Evolutionary conservation across 2,888 invertebrate genomes (phyloP).

Genomic region (Metallyticus violacea): DNA sequence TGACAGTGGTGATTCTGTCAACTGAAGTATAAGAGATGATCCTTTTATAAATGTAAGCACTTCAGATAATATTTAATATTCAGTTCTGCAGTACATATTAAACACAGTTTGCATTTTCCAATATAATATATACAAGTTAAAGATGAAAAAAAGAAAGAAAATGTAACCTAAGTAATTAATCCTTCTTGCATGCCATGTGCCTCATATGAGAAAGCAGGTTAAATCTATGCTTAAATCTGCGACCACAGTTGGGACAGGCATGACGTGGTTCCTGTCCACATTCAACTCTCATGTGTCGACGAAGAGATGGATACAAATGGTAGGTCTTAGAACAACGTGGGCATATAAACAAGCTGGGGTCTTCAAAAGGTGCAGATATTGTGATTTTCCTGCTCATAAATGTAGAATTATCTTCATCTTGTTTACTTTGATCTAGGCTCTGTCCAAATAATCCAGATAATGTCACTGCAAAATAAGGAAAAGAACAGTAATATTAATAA

Average conservation of each 20-base stretch:
- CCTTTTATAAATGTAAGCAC: too few species aligned
- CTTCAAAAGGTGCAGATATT: neutral
- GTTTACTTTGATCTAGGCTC: neutral
- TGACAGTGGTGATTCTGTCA: too few species aligned
- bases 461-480: neutral
- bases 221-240: conserved; percentile 45
- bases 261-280: conserved; percentile 48
- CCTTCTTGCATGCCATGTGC: conserved; percentile 5
- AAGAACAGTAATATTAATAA: too few species aligned
- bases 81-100: too few species aligned
- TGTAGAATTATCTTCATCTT: neutral
- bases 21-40: too few species aligned
- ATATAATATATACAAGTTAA: too few species aligned
- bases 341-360: conserved; percentile 36
- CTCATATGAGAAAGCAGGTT: conserved; percentile 17
- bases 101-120: too few species aligned
- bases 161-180: neutral
- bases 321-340: conserved; percentile 45
- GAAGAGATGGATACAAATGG: conserved; percentile 46
- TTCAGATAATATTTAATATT: too few species aligned
- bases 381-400: neutral
- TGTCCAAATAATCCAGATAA: neutral
- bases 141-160: too few species aligned
- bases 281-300: conserved; percentile 49
- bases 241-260: conserved; percentile 45